These are phyloP conservation scores for Papilio protenor DNA, from an alignment of 2,888 invertebrate genomes.

Conservation along the genomic window DNA sequence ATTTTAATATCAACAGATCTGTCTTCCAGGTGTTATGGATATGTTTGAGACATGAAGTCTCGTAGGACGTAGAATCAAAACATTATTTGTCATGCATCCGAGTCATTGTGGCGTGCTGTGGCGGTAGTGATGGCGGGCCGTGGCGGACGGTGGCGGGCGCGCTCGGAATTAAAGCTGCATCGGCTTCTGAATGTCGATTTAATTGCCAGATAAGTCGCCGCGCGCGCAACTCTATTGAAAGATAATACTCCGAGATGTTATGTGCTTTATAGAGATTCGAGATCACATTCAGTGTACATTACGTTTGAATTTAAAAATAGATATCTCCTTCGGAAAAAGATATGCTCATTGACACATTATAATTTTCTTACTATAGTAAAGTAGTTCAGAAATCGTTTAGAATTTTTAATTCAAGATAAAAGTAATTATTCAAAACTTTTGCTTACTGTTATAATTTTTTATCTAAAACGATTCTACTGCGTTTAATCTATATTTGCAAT, in stretches of 20 bases:
- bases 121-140: slow-evolving; percentile 68
- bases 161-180: slow-evolving; percentile 75
- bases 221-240: slow-evolving; percentile 77
- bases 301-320: background rate
- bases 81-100: slow-evolving; percentile 82
- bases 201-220: slow-evolving; percentile 82
- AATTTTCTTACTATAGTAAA: background rate
- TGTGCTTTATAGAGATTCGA: slow-evolving; percentile 71
- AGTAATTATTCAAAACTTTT: background rate
- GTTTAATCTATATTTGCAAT: slow-evolving; percentile 64
- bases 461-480: background rate
- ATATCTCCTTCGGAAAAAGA: background rate
- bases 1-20: background rate
- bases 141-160: slow-evolving; percentile 50
- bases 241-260: slow-evolving; percentile 80
- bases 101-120: slow-evolving; percentile 81
- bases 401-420: no score
- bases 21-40: slow-evolving; percentile 26
- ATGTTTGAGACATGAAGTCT: slow-evolving; percentile 10
- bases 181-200: slow-evolving; percentile 84
- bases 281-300: slow-evolving; percentile 30
- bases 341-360: background rate
- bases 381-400: background rate
- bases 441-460: background rate
- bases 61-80: slow-evolving; percentile 73